Base-by-base conservation (phyloP, 2,888 invertebrate genomes). In the Leptinotarsa rubiginosa region DNA sequence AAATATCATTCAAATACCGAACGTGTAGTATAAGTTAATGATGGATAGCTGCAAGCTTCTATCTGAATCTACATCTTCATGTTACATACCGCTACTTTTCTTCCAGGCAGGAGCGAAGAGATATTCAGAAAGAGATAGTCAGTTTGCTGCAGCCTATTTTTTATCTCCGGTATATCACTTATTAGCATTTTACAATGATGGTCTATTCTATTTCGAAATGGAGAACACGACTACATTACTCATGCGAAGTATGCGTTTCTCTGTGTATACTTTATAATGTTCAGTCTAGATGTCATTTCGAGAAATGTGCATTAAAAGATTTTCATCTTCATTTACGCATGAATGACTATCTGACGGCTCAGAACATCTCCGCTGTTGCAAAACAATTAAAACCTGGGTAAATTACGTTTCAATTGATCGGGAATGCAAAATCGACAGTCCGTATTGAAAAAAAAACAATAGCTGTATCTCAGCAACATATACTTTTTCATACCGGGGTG, bases 121-220 rank as follows among this genome's bases (percentile, higher is more conserved):
- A 73, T 73, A 69, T 65, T 47, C 50, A 47, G 47, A 49, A 13
- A 65, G 22, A 73, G 73, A 73, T 73, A 69, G 62, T 25, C 31
- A 62, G 62, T 31, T 62, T 25, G 59, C 20, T 65, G 56, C 69
- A 65, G 69, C 59, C 73, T 22, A 47, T 68, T 65, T 69, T 73
- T 68, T 69, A 69, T 73, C 74, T 70, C 56, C 59, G 74, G 70
- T 74, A 73, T 67, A 67, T 64, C 70, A 68, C 67, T 68, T 67
- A 74, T 74, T 70, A 74, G 70, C 70, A 74, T 74, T 74, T 70
- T 66, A 74, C 70, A 67, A 22, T 68, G 70, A 67, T 70, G 64
- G 52, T 54, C 70, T 65, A 64, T 49, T 25, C 41, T 54, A 69
- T 69, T 52, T 64, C 73, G 73, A 73, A 73, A 69, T 66, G 22